A percentile compares a stretch with the other conserved stretches of the same genome.
These are phyloP conservation scores for Drosophila orosa DNA, from an alignment of 1,140 invertebrate species.

Conservation along the genomic window DNA sequence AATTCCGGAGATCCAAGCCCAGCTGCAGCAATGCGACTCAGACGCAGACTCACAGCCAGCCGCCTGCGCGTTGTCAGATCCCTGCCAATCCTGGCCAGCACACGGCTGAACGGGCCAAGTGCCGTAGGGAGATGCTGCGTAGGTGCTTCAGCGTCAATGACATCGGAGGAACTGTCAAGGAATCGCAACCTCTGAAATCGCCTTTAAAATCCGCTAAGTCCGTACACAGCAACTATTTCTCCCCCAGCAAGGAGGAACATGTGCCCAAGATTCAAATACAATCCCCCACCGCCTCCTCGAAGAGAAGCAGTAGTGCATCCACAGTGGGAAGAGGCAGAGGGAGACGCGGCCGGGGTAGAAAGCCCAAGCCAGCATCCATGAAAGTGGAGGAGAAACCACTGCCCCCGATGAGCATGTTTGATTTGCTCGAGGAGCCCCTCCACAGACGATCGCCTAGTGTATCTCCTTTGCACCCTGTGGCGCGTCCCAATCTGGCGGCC, in stretches of 20 bases:
- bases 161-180: slow-evolving; percentile 16
- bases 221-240: slow-evolving; percentile 49
- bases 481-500: slow-evolving; percentile 80
- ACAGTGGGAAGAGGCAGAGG: slow-evolving; percentile 25
- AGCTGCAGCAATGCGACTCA: slow-evolving; percentile 55
- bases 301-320: slow-evolving; percentile 60
- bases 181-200: neutral
- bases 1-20: slow-evolving; percentile 68
- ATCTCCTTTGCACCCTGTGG: slow-evolving; percentile 77
- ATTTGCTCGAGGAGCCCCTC: slow-evolving; percentile 25
- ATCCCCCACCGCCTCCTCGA: slow-evolving; percentile 59
- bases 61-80: slow-evolving; percentile 13
- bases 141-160: slow-evolving; percentile 74
- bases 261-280: slow-evolving; percentile 62
- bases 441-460: slow-evolving; percentile 42
- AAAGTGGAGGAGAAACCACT: slow-evolving; percentile 16
- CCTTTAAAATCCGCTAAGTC: slow-evolving; percentile 12
- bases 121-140: slow-evolving; percentile 62
- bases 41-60: slow-evolving; percentile 23
- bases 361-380: slow-evolving; percentile 16
- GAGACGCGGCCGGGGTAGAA: slow-evolving; percentile 25
- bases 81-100: slow-evolving; percentile 35
- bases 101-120: slow-evolving; percentile 62
- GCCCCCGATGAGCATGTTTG: slow-evolving; percentile 42
- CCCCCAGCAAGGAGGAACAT: slow-evolving; percentile 24